Percentiles rank a stretch among this genome's conserved stretches.
Conservation (phyloP, 2,888 invertebrate species). For the Galerucella pusilla region DNA sequence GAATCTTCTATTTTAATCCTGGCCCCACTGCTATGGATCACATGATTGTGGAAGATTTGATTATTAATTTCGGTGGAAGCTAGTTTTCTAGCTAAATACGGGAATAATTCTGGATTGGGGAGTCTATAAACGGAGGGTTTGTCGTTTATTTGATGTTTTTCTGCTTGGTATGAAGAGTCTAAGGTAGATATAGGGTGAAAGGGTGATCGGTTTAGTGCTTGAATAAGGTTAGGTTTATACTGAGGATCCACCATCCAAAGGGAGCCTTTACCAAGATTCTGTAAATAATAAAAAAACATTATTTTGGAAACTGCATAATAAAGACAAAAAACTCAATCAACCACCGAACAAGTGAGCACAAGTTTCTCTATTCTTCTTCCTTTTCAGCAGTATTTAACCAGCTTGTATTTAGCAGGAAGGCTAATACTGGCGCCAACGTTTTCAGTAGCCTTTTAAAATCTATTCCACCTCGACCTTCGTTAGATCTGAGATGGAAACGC, state of each 20-base stretch:
- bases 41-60: slow-evolving; percentile 14
- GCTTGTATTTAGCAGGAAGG: no score
- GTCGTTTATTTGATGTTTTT: slow-evolving; percentile 49
- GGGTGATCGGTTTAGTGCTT: slow-evolving; percentile 90
- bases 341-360: no score
- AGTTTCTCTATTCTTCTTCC: no score
- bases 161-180: slow-evolving; percentile 64
- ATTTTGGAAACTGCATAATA: background rate
- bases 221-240: slow-evolving; percentile 87
- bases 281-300: slow-evolving; percentile 48
- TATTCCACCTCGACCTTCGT: no score
- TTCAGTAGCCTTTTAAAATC: no score
- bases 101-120: slow-evolving; percentile 84
- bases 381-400: no score
- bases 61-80: slow-evolving; percentile 66
- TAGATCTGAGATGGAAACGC: no score
- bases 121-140: slow-evolving; percentile 62
- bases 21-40: slow-evolving; percentile 13
- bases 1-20: slow-evolving; percentile 64
- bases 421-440: no score
- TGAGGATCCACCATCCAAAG: slow-evolving; percentile 96
- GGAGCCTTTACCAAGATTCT: slow-evolving; percentile 95
- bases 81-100: slow-evolving; percentile 80
- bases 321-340: no score
- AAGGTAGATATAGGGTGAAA: slow-evolving; percentile 76